Conservation (phyloP, 2,113 vertebrate species). For the Phaethornis superciliosus region DNA sequence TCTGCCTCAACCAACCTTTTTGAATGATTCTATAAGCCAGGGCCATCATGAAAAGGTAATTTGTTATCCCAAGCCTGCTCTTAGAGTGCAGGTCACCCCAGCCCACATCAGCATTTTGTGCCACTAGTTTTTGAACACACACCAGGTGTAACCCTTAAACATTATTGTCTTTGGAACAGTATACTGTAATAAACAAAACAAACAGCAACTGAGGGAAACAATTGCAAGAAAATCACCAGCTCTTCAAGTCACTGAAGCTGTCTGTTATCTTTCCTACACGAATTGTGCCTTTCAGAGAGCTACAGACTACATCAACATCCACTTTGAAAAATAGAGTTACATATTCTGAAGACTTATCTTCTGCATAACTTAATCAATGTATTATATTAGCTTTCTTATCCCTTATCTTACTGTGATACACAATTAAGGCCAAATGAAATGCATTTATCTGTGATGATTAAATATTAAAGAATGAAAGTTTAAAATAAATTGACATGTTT, state of each 20-base stretch:
- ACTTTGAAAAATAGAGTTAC: neutral
- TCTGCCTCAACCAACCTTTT: constrained; percentile 13
- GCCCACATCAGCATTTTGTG: neutral
- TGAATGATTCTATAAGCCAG: neutral
- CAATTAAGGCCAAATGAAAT: constrained; percentile 63
- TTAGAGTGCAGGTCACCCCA: constrained; percentile 19
- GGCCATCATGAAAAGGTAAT: neutral
- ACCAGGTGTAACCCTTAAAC: constrained; percentile 6
- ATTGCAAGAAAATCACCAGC: constrained; percentile 20
- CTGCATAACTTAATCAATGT: neutral
- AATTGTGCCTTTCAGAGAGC: neutral
- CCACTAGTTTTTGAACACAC: constrained; percentile 30
- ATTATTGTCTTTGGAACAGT: neutral
- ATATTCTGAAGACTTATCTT: neutral
- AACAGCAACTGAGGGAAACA: neutral
- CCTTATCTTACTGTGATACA: constrained; percentile 47
- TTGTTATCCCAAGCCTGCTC: constrained; percentile 13
- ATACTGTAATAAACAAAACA: constrained; percentile 12
- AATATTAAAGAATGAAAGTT: constrained; percentile 54
- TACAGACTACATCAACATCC: neutral
- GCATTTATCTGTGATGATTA: constrained; percentile 53
- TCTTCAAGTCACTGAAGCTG: neutral
- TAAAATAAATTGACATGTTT: constrained; percentile 55
- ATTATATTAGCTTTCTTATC: constrained; percentile 43
- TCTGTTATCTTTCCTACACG: neutral